Base-by-base conservation (phyloP, 2,113 vertebrate species). In the Larimichthys polyactis region DNA sequence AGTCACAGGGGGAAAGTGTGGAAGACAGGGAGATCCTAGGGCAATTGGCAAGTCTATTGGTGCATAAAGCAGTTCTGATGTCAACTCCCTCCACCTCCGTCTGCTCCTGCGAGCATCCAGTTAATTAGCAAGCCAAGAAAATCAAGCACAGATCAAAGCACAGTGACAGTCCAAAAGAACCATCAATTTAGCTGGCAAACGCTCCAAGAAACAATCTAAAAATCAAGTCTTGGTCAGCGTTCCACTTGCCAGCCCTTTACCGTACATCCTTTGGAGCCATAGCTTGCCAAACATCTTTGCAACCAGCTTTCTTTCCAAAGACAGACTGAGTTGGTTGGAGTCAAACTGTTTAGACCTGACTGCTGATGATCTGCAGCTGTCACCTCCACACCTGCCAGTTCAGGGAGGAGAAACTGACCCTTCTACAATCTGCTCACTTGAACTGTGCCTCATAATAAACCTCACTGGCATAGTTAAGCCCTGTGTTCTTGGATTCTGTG, bases 271-370 rank as follows among this genome's bases (percentile, higher is more conserved):
- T 15, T 12, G 52, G 17, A 68, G 27, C 22, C 22, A 22, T 1
- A 22, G 66, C 59, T 24, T 82, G 79, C 72, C 77, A 83, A 82
- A 85, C 79, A 83, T 64, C 77, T 81, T 57, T 80, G 59, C 43
- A 65, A 79, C 36, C 78, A 54, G 66, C 70, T 75, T 67, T 68
- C 54, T 58, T 62, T 71, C 48, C 66, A 54, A 80, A 69, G 22
- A 78, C 54, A 43, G 12, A 78, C n/a, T 14, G 62, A 85, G 65
- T 58, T 72, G 82, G 70, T 59, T 6, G 17, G 29, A 51, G 44
- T 75, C 46, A 11, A 83, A 58, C 54, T 10, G 46, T 71, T 79
- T 49, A 57, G 69, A 79, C 67, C 22, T 54, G 60, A 76, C 43
- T 49, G 48, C 68, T 77, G 71, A 70, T 70, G 44, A 44, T 59